Base-by-base conservation (phyloP, 1,140 invertebrate genomes). In the Ostrea edulis region DNA sequence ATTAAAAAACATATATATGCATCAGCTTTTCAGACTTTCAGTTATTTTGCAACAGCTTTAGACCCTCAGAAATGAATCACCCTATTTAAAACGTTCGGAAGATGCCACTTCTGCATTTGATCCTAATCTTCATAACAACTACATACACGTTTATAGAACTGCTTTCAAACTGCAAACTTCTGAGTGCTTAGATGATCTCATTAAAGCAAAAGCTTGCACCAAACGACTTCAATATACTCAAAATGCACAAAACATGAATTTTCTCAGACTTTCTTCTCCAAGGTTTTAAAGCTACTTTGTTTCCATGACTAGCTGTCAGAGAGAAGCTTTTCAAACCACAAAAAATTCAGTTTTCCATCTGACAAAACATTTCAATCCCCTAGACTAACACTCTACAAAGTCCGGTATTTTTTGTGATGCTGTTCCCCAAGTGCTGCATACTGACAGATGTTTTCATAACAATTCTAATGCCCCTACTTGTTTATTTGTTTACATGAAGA, bases 401-500 rank as follows among this genome's bases (percentile, higher is more conserved):
- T 20, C 17, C 55, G 14, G 17, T 62, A 17, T 62, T 62, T n/a
- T 62, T 62, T 62, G 17, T 58, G 14, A 58, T 58, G 55, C 55
- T 58, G 20, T 58, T 58, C n/a, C 55, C n/a, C 55, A 62, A 62
- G 55, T 62, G 14, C 55, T n/a, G 2, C 55, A n/a, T 17, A 62
- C 12, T 62, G 55, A 62, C 55, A 62, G 55, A 62, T 62, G 55
- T 62, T 62, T 62, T 62, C 55, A 62, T 62, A 62, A 62, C 55
- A 62, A 62, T 17, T 62, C 55, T 62, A n/a, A 62, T 62, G 55
- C 55, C 55, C 14, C 55, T 20, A 62, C 55, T 62, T 62, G 55
- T 62, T 62, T 62, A 62, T 62, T 62, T 62, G 55, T 62, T 62
- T 62, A 62, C 55, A 62, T 62, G 55, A 62, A n/a, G 55, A 62